Evolutionary conservation across 2,888 invertebrate species (phyloP).

Genomic region (Scrobipalpa costella): DNA sequence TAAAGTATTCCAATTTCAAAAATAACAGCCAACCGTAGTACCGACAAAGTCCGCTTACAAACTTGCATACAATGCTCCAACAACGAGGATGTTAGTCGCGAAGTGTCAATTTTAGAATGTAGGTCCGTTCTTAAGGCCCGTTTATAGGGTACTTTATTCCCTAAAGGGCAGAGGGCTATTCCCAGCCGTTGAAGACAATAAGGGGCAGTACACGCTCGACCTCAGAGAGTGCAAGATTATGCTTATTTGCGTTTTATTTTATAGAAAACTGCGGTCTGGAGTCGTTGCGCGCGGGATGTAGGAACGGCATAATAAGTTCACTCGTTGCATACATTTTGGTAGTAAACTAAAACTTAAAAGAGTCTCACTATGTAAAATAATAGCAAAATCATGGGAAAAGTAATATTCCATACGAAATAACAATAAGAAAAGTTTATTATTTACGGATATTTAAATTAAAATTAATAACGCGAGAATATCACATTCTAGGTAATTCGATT

Average conservation of each 20-base stretch:
- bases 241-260: constrained; percentile 68
- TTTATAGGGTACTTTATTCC: constrained; percentile 50
- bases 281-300: constrained; percentile 46
- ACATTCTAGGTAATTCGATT: no score
- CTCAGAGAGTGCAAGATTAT: constrained; percentile 53
- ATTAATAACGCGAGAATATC: no score
- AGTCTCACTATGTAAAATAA: no score
- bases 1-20: no score
- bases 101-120: constrained; percentile 62
- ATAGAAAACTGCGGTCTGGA: constrained; percentile 56
- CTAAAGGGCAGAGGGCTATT: constrained; percentile 40
- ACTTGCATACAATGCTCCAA: constrained; percentile 54
- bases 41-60: constrained; percentile 42
- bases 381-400: no score
- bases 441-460: no score
- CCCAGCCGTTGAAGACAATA: constrained; percentile 59
- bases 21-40: constrained; percentile 1
- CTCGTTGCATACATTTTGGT: background rate
- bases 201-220: constrained; percentile 65
- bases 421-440: no score
- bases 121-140: constrained; percentile 42
- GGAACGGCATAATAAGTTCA: constrained; percentile 23
- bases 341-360: constrained; percentile 11
- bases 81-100: constrained; percentile 43
- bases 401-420: no score